These are phyloP conservation scores for Sebastes vulpes DNA, from an alignment of 2,797 vertebrate genomes.

Conservation along the genomic window DNA sequence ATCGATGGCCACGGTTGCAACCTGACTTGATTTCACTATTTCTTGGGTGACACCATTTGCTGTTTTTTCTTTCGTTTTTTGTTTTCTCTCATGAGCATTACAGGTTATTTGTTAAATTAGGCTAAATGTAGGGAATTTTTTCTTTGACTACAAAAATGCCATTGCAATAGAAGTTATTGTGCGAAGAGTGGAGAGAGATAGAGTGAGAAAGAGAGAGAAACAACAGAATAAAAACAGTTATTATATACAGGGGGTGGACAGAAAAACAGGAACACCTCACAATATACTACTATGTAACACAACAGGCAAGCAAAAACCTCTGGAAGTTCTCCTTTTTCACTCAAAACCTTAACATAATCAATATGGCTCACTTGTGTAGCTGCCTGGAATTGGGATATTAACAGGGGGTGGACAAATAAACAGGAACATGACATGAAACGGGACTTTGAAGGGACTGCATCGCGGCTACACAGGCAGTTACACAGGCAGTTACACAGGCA, in stretches of 20 bases:
- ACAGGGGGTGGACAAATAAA: constrained; percentile 22
- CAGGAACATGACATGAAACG: not conserved
- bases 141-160: not conserved
- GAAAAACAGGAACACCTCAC: constrained; percentile 39
- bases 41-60: constrained; percentile 86
- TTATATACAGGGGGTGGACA: constrained; percentile 29
- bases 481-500: constrained; percentile 5
- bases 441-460: not conserved
- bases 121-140: not conserved
- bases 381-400: constrained; percentile 17
- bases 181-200: constrained; percentile 24
- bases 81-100: constrained; percentile 6
- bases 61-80: constrained; percentile 40
- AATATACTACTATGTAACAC: not conserved
- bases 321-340: not conserved
- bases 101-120: not conserved
- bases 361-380: constrained; percentile 8
- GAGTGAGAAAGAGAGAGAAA: constrained; percentile 22
- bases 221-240: constrained; percentile 46
- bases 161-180: constrained; percentile 12
- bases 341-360: not conserved
- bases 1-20: constrained; percentile 86
- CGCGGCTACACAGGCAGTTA: not conserved
- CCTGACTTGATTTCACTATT: constrained; percentile 89
- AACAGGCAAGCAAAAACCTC: constrained; percentile 22